phyloP scores from a whole-genome alignment of 2,113 vertebrate genomes.

The Perca schrenkii region DNA sequence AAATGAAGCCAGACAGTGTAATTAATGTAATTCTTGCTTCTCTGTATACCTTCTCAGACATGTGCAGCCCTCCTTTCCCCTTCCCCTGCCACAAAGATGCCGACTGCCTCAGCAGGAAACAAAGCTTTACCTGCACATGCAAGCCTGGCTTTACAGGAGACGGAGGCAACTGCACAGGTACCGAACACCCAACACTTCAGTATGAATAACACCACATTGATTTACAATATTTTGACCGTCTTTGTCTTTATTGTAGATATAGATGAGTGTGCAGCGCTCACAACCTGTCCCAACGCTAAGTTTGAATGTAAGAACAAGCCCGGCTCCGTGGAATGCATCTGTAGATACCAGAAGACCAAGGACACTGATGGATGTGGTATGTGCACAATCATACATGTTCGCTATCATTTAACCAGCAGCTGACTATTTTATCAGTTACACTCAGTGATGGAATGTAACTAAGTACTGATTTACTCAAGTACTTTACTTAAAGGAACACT shows the following conservation, averaged over 20 bases:
- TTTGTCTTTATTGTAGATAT: constrained; percentile 76
- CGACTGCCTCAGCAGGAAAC: constrained; percentile 77
- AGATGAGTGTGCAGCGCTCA: constrained; percentile 82
- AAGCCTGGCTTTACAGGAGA: constrained; percentile 81
- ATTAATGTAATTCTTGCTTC: neutral
- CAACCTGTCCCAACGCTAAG: constrained; percentile 85
- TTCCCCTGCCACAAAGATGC: constrained; percentile 86
- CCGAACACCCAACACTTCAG: neutral
- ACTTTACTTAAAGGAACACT: too few relatives aligned
- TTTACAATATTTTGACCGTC: neutral
- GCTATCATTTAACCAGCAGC: neutral
- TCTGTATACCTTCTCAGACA: constrained; percentile 70
- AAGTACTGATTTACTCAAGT: too few relatives aligned
- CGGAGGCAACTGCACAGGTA: constrained; percentile 86
- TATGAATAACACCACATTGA: neutral
- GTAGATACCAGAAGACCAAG: constrained; percentile 78
- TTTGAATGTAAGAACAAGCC: constrained; percentile 84
- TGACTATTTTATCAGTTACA: neutral
- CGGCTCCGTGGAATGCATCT: constrained; percentile 82
- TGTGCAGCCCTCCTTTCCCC: constrained; percentile 83
- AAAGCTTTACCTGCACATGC: constrained; percentile 84
- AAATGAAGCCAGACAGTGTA: neutral
- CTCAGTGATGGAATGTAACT: neutral
- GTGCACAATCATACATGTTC: constrained; percentile 7
- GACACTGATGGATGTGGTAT: constrained; percentile 82